phyloP scores from a whole-genome alignment of 2,113 vertebrate species.

The Atractosteus spatula region DNA sequence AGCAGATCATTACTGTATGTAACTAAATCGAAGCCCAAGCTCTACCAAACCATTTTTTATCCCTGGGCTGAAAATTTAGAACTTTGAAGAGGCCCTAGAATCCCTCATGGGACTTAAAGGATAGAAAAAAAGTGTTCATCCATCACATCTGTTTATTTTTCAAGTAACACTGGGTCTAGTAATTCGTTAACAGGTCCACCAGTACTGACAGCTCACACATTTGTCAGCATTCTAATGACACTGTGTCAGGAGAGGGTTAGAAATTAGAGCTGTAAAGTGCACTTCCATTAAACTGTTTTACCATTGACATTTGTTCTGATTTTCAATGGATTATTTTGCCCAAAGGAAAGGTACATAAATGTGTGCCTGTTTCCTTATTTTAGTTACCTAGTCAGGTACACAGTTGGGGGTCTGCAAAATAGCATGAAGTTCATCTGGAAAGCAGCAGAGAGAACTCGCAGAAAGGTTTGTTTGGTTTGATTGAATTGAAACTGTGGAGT shows the following conservation, averaged over 20 bases:
- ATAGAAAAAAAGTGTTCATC: no score
- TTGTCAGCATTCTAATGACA: slow-evolving; percentile 32
- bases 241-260: slow-evolving; percentile 16
- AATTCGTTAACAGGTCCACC: no score
- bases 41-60: no score
- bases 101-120: no score
- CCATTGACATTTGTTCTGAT: background rate
- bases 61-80: no score
- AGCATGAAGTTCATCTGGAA: background rate
- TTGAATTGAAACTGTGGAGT: background rate
- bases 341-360: background rate
- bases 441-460: background rate
- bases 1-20: no score
- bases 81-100: no score
- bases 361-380: background rate
- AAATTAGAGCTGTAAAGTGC: slow-evolving; percentile 14
- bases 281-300: background rate
- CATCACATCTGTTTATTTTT: no score
- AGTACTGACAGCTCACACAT: slow-evolving; percentile 25
- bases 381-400: background rate
- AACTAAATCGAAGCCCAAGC: no score
- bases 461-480: background rate
- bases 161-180: no score
- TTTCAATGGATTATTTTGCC: background rate
- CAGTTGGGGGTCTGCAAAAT: background rate